Percentiles rank a stretch among this genome's conserved stretches.
Conservation (phyloP, 2,888 invertebrate genomes). For the Bellardia pandia region DNA sequence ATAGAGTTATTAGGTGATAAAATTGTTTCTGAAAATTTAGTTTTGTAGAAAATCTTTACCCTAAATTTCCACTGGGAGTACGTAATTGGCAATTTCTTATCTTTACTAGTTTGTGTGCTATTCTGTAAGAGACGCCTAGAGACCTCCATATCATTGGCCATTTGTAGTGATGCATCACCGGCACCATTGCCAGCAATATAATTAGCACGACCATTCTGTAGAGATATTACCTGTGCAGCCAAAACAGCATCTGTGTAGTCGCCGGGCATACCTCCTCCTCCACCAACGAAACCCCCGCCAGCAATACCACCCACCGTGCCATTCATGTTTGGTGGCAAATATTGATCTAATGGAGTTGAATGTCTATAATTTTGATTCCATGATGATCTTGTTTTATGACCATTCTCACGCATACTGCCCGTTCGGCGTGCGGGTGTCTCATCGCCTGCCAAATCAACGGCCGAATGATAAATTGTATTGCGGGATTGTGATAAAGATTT, state of each 20-base stretch:
- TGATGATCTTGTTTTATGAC: constrained; percentile 67
- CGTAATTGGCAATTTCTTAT: constrained; percentile 85
- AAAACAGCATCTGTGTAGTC: constrained; percentile 79
- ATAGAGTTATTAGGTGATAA: constrained; percentile 13
- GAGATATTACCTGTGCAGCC: constrained; percentile 78
- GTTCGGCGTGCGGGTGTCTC: constrained; percentile 78
- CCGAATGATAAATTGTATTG: constrained; percentile 87
- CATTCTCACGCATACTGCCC: constrained; percentile 78
- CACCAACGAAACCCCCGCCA: constrained; percentile 53
- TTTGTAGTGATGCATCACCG: constrained; percentile 72
- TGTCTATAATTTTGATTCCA: constrained; percentile 80
- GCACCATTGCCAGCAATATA: constrained; percentile 67
- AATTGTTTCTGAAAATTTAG: constrained; percentile 13
- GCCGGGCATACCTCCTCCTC: constrained; percentile 70
- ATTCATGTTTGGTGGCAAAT: constrained; percentile 74
- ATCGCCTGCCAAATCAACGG: constrained; percentile 85
- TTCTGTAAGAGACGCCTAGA: constrained; percentile 85
- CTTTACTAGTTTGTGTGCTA: constrained; percentile 83
- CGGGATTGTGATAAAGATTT: constrained; percentile 85
- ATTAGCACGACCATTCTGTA: constrained; percentile 78
- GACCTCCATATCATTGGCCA: constrained; percentile 84
- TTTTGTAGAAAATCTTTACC: constrained; percentile 83
- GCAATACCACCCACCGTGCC: constrained; percentile 15
- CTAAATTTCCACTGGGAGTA: constrained; percentile 87
- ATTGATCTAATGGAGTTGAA: constrained; percentile 82